Conservation (phyloP, 2,888 invertebrate species). For the Drosophila sordidapex region DNA sequence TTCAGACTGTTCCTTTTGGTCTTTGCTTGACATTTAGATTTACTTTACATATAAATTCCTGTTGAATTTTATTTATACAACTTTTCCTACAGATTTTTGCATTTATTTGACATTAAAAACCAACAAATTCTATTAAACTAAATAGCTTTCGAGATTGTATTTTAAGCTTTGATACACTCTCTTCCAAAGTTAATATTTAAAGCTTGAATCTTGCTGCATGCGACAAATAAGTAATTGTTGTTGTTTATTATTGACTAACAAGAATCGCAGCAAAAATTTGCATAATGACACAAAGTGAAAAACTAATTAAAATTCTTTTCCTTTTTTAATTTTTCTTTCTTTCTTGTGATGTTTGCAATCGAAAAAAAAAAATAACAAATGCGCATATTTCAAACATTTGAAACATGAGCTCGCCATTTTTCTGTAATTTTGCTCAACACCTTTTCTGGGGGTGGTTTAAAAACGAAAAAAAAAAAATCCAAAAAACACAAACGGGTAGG, state of each 20-base stretch:
- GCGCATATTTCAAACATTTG: slow-evolving; percentile 63
- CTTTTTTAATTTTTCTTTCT: slow-evolving; percentile 25
- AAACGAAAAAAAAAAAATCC: background rate
- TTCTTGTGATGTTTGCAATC: slow-evolving; percentile 20
- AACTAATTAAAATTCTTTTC: slow-evolving; percentile 70
- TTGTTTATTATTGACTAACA: slow-evolving; percentile 46
- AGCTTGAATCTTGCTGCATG: background rate
- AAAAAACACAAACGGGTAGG: background rate
- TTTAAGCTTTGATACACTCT: background rate
- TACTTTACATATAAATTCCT: background rate
- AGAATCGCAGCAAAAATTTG: slow-evolving; percentile 31
- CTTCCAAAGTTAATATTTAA: background rate
- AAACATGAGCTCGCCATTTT: slow-evolving; percentile 42
- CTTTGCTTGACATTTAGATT: background rate
- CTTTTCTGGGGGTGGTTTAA: slow-evolving; percentile 46
- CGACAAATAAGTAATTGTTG: slow-evolving; percentile 31
- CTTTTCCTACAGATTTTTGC: background rate
- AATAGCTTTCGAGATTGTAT: background rate
- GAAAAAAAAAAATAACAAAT: slow-evolving; percentile 26
- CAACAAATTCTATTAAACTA: background rate
- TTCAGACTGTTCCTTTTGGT: background rate
- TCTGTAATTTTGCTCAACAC: slow-evolving; percentile 64
- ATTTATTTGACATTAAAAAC: background rate
- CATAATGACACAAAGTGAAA: slow-evolving; percentile 57
- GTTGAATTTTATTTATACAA: background rate